These are phyloP conservation scores for Sinocyclocheilus anshuiensis DNA, from an alignment of 2,113 vertebrate genomes.

Conservation along the genomic window DNA sequence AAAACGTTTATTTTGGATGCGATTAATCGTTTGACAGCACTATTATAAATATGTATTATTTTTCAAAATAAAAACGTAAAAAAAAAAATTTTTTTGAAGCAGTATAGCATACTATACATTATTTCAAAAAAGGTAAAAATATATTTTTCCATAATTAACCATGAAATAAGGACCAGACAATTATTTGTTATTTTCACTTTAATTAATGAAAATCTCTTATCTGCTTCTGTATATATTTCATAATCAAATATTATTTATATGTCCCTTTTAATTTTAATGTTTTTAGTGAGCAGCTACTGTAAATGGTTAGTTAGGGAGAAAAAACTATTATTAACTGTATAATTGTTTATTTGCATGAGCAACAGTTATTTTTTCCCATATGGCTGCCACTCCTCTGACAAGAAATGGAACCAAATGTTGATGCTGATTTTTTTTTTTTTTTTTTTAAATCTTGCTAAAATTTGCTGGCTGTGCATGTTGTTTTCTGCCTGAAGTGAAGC, in stretches of 20 bases:
- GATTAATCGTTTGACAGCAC: no score
- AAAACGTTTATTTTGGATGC: no score
- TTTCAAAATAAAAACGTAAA: no score
- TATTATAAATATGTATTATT: no score
- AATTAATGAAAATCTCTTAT: neutral
- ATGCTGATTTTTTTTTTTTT: neutral
- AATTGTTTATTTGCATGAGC: slow-evolving; percentile 18
- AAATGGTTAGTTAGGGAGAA: neutral
- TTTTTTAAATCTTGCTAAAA: neutral
- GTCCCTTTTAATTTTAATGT: neutral
- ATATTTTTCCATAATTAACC: neutral
- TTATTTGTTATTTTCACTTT: neutral
- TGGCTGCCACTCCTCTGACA: slow-evolving; percentile 18
- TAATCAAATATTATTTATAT: slow-evolving; percentile 4
- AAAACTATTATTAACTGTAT: neutral
- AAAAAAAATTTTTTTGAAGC: neutral
- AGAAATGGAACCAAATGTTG: slow-evolving; percentile 16
- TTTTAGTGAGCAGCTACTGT: neutral
- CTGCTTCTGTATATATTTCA: neutral
- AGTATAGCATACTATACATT: neutral
- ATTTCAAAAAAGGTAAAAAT: neutral
- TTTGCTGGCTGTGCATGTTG: neutral
- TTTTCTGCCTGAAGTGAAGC: neutral
- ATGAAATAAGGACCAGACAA: neutral
- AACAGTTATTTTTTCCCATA: slow-evolving; percentile 12